A percentile compares a stretch with the other conserved stretches of the same genome.
phyloP scores from a whole-genome alignment of 2,113 vertebrate genomes.

The Nycticryphes semicollaris region DNA sequence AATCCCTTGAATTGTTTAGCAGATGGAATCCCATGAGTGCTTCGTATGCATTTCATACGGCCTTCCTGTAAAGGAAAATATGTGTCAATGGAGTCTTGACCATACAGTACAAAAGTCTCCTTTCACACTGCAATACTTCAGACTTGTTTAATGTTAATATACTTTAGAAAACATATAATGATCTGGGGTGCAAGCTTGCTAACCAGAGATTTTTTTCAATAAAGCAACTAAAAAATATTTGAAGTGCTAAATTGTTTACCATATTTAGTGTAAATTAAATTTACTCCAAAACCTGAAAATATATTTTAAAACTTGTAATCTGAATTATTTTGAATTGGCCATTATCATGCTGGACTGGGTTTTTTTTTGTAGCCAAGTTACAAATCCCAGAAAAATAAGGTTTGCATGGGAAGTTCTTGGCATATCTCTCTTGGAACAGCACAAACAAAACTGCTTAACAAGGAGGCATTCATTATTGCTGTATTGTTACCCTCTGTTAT shows the following conservation, averaged over 20 bases:
- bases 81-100: not conserved
- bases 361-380: constrained; percentile 16
- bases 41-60: not conserved
- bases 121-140: not conserved
- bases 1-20: not conserved
- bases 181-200: not conserved
- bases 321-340: not conserved
- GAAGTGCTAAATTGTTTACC: not conserved
- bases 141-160: not conserved
- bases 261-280: not conserved
- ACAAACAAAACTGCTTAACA: constrained; percentile 24
- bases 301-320: not conserved
- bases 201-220: not conserved
- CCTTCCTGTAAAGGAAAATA: not conserved
- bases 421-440: not conserved
- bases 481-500: not conserved
- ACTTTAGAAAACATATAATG: not conserved
- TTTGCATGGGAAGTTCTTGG: constrained; percentile 56
- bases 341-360: not conserved
- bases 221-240: not conserved
- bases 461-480: constrained; percentile 51
- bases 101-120: not conserved
- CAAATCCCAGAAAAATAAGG: constrained; percentile 33
- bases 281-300: not conserved
- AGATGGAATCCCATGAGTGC: not conserved